Conservation (phyloP, 2,113 vertebrate genomes). For the Myodes glareolus region DNA sequence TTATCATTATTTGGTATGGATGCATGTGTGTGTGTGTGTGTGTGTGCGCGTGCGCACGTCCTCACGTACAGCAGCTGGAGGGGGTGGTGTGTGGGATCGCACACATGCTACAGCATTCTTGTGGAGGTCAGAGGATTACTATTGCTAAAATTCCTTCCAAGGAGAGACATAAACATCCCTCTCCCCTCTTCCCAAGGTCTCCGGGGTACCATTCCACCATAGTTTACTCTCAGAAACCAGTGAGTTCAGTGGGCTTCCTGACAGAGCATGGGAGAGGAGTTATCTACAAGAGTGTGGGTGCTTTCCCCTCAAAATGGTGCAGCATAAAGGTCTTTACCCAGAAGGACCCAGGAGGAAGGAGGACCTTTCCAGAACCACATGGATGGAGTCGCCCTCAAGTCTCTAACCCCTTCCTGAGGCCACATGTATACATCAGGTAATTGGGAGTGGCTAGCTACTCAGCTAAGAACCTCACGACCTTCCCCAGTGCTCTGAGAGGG, state of each 20-base stretch:
- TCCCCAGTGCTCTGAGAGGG: background rate
- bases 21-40: background rate
- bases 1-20: background rate
- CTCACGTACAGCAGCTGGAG: background rate
- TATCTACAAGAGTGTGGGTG: background rate
- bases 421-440: background rate
- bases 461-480: background rate
- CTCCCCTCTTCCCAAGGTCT: background rate
- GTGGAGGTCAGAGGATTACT: background rate
- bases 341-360: background rate
- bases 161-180: background rate
- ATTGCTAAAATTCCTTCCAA: background rate
- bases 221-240: background rate
- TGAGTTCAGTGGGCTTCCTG: background rate
- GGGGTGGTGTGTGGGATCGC: background rate
- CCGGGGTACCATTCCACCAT: background rate
- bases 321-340: background rate
- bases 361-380: background rate
- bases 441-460: background rate
- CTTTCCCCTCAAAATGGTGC: background rate
- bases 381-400: background rate
- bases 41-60: rapidly evolving
- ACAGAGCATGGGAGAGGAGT: background rate
- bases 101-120: background rate
- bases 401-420: background rate